phyloP scores from a whole-genome alignment of 2,113 vertebrate species.

The Galeopterus variegatus region DNA sequence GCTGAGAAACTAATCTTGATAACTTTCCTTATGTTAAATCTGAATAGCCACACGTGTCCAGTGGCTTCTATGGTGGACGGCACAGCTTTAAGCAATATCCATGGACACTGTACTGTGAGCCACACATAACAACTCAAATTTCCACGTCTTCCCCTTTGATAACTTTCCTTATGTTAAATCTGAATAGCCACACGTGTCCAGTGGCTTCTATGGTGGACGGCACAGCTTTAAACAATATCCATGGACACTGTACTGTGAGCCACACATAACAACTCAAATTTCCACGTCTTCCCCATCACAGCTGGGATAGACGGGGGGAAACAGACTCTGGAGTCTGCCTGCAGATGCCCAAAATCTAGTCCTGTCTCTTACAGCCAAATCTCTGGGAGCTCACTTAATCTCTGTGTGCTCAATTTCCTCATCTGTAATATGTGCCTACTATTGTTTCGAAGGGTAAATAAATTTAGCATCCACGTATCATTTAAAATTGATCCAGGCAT shows the following conservation, averaged over 20 bases:
- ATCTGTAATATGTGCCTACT: neutral
- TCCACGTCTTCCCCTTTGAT: neutral
- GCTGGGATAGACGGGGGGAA: too few relatives aligned
- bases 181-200: neutral
- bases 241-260: neutral
- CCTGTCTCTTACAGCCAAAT: neutral
- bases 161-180: neutral
- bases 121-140: too few relatives aligned
- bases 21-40: neutral
- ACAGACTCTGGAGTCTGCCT: neutral
- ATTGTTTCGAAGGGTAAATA: neutral
- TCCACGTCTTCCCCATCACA: neutral
- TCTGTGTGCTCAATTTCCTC: neutral
- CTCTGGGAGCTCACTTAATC: neutral
- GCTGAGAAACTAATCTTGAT: neutral
- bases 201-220: neutral
- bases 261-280: too few relatives aligned
- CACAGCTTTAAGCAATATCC: neutral
- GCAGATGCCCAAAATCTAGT: neutral
- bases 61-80: neutral
- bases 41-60: neutral
- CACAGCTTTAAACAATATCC: neutral
- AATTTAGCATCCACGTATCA: neutral
- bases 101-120: neutral
- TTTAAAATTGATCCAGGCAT: neutral